Evolutionary conservation across 2,113 vertebrate species (phyloP), one percentile per base, ranked within the genome.

Genomic region (Rhea americana): DNA sequence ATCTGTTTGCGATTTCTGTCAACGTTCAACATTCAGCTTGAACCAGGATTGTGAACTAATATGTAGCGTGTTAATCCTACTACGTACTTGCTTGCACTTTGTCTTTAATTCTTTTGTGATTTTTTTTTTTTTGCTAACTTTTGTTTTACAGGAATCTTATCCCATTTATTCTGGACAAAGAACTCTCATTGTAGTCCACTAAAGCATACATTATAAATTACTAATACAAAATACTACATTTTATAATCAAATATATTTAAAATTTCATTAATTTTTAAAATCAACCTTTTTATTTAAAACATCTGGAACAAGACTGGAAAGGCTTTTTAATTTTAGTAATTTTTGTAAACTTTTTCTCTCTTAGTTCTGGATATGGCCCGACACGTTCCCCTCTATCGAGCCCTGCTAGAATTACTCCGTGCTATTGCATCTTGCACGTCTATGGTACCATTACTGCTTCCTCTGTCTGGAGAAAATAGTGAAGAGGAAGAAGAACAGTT

Each of bases 321-420:
- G 4, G 4, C 37, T 63, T 48, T 78, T 32, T 37, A 50, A 7
- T 28, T 90, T 47, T 20, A 50, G 16, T 89, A 39, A 93, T 19
- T 63, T 37, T 9, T 76, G 59, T 56, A 1, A 79, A 26, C 58
- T 18, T 95, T 61, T 58, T 92, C 30, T 93, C 72, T 63, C 18
- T 8, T 47, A 99, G 99, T 99, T 84, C 92, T 99, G 92, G 99
- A 99, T 87, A 99, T 99, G 99, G 99, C 99, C 7, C 98, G 99
- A 35, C 99, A 99, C 1, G 99, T 99, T 61, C 99, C 99, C 7
- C 98, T 99, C 32, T 99, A 99, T 84, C 98, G 99, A 45, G 99
- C 99, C 8, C 97, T 99, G 20, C 97, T 99, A 50, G 99, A 99
- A 91, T 94, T 99, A 91, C 98, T 99, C 59, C 98, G 99, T 62